These are phyloP conservation scores for Dioctria linearis DNA, from an alignment of 2,888 invertebrate genomes.

Conservation along the genomic window DNA sequence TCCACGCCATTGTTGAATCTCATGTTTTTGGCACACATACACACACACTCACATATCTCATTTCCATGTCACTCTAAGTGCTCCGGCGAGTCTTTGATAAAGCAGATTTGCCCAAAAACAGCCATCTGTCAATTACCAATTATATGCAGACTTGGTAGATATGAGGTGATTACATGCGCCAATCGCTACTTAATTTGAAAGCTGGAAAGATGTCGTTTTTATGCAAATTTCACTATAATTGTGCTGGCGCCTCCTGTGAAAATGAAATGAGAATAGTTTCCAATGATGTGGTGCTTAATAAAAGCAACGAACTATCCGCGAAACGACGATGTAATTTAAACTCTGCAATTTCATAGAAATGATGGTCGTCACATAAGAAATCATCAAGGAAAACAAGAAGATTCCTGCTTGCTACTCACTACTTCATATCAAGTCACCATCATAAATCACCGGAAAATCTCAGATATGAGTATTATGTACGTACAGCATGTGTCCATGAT, in stretches of 20 bases:
- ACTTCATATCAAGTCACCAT: background rate
- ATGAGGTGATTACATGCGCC: slow-evolving; percentile 26
- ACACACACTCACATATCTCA: background rate
- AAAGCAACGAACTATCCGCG: no score
- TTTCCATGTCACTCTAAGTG: slow-evolving; percentile 31
- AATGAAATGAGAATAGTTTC: no score
- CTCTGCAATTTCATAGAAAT: background rate
- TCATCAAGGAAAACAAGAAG: background rate
- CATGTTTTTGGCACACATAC: slow-evolving; percentile 38
- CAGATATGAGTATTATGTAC: background rate
- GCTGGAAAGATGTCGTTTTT: slow-evolving; percentile 22
- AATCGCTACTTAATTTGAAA: slow-evolving; percentile 27
- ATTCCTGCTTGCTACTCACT: background rate
- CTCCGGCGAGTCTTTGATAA: slow-evolving; percentile 16
- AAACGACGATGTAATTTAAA: no score
- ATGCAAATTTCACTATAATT: slow-evolving; percentile 39
- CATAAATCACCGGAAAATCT: slow-evolving; percentile 51
- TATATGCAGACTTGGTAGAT: background rate
- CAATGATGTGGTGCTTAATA: no score
- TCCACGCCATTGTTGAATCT: background rate
- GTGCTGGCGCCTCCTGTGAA: background rate
- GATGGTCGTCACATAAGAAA: background rate
- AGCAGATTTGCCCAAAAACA: slow-evolving; percentile 49
- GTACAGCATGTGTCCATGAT: background rate
- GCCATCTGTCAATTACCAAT: slow-evolving; percentile 29